These are phyloP conservation scores for Nycteola revayana DNA, from an alignment of 2,888 invertebrate species.

Conservation along the genomic window DNA sequence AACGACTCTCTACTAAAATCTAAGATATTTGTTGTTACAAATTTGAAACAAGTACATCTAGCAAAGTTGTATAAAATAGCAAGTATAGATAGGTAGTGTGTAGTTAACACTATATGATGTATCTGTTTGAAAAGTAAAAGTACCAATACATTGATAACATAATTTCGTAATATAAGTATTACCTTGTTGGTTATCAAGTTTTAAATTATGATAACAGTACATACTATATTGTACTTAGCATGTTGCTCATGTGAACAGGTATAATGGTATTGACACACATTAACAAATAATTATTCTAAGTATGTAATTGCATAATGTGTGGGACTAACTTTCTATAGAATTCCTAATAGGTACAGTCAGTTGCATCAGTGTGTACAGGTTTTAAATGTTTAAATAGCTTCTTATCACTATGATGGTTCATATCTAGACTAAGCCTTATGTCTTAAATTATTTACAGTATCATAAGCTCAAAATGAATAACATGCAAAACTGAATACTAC, in stretches of 20 bases:
- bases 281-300: conserved; percentile 1
- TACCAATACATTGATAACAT: conserved; percentile 19
- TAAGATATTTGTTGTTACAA: conserved; percentile 3
- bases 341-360: too few species aligned
- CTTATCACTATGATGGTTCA: too few species aligned
- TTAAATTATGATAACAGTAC: conserved; percentile 26
- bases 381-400: too few species aligned
- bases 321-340: background rate
- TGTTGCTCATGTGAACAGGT: conserved; percentile 12
- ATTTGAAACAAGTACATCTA: background rate
- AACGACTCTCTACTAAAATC: conserved; percentile 19
- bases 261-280: conserved; percentile 8
- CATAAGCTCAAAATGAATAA: too few species aligned
- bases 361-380: too few species aligned
- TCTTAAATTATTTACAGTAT: too few species aligned
- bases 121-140: conserved; percentile 28
- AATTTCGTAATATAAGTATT: conserved; percentile 25
- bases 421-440: too few species aligned
- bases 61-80: background rate
- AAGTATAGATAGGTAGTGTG: background rate
- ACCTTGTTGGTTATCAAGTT: conserved; percentile 25
- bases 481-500: too few species aligned
- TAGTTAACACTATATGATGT: conserved; percentile 1
- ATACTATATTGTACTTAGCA: conserved; percentile 13
- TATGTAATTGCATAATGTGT: background rate